Conservation (phyloP, 2,113 vertebrate species). For the Monopterus albus region DNA sequence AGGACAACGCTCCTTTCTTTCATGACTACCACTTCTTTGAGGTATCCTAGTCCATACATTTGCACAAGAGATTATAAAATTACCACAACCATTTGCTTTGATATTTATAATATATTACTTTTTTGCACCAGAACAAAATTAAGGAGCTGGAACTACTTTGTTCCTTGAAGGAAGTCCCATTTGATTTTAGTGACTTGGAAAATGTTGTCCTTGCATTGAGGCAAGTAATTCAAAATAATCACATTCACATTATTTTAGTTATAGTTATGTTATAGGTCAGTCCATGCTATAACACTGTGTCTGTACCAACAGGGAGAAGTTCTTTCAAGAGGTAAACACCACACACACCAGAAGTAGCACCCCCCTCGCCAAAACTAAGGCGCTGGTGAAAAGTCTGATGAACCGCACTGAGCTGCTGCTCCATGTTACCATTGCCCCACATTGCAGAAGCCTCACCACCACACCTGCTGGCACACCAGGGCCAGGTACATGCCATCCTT, state of each 20-base stretch:
- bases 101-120: constrained; percentile 38
- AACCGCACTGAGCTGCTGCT: constrained; percentile 94
- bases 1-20: constrained; percentile 95
- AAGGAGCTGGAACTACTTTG: constrained; percentile 97
- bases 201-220: constrained; percentile 93
- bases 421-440: constrained; percentile 97
- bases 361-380: constrained; percentile 92
- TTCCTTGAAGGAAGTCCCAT: constrained; percentile 94
- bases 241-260: background rate
- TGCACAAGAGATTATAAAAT: background rate
- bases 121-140: constrained; percentile 90
- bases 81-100: background rate
- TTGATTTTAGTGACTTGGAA: constrained; percentile 95
- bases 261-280: background rate
- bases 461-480: constrained; percentile 94
- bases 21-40: constrained; percentile 98
- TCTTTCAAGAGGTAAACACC: constrained; percentile 94
- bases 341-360: constrained; percentile 84
- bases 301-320: constrained; percentile 88
- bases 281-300: constrained; percentile 22
- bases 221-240: constrained; percentile 67
- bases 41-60: constrained; percentile 75
- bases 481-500: constrained; percentile 80
- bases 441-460: constrained; percentile 89
- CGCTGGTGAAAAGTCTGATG: constrained; percentile 94